phyloP scores from a whole-genome alignment of 1,140 invertebrate genomes.

The Pogonus chalceus region DNA sequence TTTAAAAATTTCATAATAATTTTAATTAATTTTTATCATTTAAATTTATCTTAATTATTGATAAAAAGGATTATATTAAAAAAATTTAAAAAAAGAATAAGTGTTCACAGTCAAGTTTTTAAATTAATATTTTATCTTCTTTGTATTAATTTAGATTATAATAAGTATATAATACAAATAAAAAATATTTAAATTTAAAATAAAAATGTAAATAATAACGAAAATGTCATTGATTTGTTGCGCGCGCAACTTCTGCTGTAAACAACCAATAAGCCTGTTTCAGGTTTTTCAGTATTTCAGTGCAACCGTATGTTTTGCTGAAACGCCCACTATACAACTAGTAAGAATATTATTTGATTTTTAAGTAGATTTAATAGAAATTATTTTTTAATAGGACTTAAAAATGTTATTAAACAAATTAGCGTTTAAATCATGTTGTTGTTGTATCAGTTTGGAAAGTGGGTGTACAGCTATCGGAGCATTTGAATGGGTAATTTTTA shows the following conservation, averaged over 20 bases:
- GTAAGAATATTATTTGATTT: background rate
- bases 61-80: no score
- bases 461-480: background rate
- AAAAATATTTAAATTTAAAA: background rate
- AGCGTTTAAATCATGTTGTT: background rate
- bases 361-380: background rate
- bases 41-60: no score
- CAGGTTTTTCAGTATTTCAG: background rate
- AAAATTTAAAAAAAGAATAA: no score
- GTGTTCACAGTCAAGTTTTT: background rate
- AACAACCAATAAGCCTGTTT: no score
- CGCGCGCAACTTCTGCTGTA: background rate
- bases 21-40: no score
- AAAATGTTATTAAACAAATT: conserved; percentile 1
- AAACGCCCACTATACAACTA: background rate
- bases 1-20: no score
- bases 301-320: background rate
- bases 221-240: background rate
- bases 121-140: background rate
- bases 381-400: background rate
- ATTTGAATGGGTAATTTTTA: background rate
- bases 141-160: background rate
- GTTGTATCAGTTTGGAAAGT: background rate
- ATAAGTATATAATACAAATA: background rate
- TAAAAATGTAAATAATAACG: background rate